These are phyloP conservation scores for Hirtodrosophila confusa DNA, from an alignment of 2,888 invertebrate genomes.

Conservation along the genomic window DNA sequence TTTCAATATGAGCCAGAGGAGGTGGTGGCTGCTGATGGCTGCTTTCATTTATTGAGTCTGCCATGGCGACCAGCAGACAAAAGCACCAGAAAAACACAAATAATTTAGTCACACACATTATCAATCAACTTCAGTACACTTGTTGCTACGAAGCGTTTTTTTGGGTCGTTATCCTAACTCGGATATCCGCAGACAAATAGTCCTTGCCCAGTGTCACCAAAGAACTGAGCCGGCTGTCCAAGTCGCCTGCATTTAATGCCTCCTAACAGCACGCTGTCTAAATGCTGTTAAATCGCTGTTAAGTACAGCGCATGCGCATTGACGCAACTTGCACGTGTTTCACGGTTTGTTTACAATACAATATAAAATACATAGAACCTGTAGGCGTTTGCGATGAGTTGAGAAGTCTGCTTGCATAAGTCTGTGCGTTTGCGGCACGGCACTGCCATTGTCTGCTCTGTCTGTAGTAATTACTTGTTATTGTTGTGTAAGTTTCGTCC, in stretches of 20 bases:
- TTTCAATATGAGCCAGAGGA: slow-evolving; percentile 31
- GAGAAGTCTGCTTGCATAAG: slow-evolving; percentile 11
- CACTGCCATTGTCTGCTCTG: not conserved
- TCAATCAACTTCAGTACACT: slow-evolving; percentile 35
- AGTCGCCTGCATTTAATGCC: slow-evolving; percentile 29
- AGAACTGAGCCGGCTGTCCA: slow-evolving; percentile 41
- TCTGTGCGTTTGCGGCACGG: not conserved
- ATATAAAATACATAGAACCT: slow-evolving; percentile 33
- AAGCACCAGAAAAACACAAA: slow-evolving; percentile 10
- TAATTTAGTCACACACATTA: slow-evolving; percentile 14
- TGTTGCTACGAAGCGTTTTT: slow-evolving; percentile 51
- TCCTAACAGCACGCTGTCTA: slow-evolving; percentile 40
- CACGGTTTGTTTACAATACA: slow-evolving; percentile 42
- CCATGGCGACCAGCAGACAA: slow-evolving; percentile 22
- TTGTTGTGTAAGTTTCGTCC: not conserved
- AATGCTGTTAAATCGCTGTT: slow-evolving; percentile 41
- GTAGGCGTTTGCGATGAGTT: not conserved
- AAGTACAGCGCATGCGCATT: slow-evolving; percentile 49
- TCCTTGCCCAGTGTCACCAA: slow-evolving; percentile 29
- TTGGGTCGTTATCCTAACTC: not conserved
- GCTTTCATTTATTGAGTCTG: slow-evolving; percentile 31
- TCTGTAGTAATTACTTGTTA: slow-evolving; percentile 2
- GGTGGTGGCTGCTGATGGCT: slow-evolving; percentile 21
- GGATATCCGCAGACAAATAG: not conserved
- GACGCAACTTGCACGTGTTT: slow-evolving; percentile 35